Base-by-base conservation (phyloP, 2,888 invertebrate genomes). In the Podotricha telesiphe region DNA sequence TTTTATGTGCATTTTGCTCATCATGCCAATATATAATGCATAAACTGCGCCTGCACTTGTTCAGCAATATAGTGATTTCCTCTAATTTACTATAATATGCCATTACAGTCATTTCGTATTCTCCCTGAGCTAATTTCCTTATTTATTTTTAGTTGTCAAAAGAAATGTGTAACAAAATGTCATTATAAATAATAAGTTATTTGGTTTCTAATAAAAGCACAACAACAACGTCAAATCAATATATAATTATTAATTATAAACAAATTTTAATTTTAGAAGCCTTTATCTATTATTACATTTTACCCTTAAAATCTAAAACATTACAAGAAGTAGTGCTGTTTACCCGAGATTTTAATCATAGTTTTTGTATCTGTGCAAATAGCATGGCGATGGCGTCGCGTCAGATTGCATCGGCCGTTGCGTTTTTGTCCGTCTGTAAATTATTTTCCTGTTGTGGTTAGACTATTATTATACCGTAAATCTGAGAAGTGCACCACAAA, bases 361-460 rank as follows among this genome's bases (percentile, higher is more conserved):
- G 20, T 67, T 62, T 67, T 45, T 67, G n/a, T 59, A 61, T 67
- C 53, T 61, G 58, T 67, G 59, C 53, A 62, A 67, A 66, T 66
- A 51, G 37, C 66, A 65, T 61, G 65, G 56, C 67, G 45, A 61
- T 65, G 69, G 56, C 67, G 50, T 48, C 28, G n/a, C 28, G 28
- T 2, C 62, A 42, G 67, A 62, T 69, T n/a, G n/a, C 66, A 61
- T 19, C 42, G 69, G 37, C 56, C 62, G 56, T 50, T 51, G 22
- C 37, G 66, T 71, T 71, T 71, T 71, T 68, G 53, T 71, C 58
- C 45, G 66, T 67, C 69, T 63, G 66, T 64, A 51, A 53, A 67
- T 67, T 62, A 61, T 71, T 71, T 71, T 71, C 71, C 71, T 71
- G 69, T 69, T 71, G 71, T 19, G 69, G 68, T 69, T 63, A 45